Base-by-base conservation (phyloP, 2,113 vertebrate species). In the Carettochelys insculpta region DNA sequence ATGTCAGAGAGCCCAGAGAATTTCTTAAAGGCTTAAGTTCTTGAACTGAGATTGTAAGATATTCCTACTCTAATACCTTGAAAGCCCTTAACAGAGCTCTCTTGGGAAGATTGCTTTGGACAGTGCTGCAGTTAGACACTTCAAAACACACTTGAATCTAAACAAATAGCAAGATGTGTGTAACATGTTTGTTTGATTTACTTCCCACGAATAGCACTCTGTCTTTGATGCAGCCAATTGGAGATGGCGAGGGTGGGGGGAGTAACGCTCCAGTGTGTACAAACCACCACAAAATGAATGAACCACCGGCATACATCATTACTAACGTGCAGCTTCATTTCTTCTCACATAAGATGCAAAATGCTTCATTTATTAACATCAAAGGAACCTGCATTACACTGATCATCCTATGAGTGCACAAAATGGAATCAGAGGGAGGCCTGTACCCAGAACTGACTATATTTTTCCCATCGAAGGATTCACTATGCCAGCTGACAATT, bases 21-120 rank as follows among this genome's bases (percentile, higher is more conserved):
- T 95, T 87, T 94, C 85, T 95, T 92, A 94, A 92, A 96, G 86
- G 91, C 93, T 97, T 95, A 97, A 96, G 93, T 80, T 80, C 90
- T 94, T 94, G 83, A 93, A 86, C 58, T n/a, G 96, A 95, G 95
- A 86, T 6, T 77, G 89, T 82, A 85, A 95, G 84, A 88, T 91
- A 90, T 90, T 97, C 87, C 80, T 92, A 58, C 84, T 78, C 82
- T 95, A 96, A 93, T 88, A 95, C 73, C 90, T 90, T 58, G 73
- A 95, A 97, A 97, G 85, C 81, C 85, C 54, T 85, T 89, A 80
- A 73, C 86, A 94, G 93, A 86, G 93, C 92, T 87, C 94, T 94
- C 92, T 48, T 83, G 47, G 58, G 51, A 83, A 88, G 86, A 34
- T 45, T 73, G 84, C 52, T 90, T 6, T 85, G 75, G 68, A 83